Percentiles rank a stretch among this genome's conserved stretches.
These are phyloP conservation scores for Mesoclemmys tuberculata DNA, from an alignment of 2,113 vertebrate genomes.

Conservation along the genomic window DNA sequence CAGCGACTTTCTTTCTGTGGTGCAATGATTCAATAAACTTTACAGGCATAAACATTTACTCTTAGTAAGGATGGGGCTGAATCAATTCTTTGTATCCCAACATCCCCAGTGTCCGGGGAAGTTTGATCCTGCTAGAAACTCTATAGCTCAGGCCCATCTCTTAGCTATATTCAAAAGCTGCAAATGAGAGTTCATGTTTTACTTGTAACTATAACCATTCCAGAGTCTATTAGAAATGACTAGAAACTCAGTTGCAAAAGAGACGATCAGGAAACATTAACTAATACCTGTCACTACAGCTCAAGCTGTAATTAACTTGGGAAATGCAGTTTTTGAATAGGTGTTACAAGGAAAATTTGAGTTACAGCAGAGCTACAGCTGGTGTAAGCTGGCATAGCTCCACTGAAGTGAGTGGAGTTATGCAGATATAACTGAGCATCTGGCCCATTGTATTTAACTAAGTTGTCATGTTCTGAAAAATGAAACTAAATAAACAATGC, in stretches of 20 bases:
- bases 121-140: not conserved
- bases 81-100: fast-evolving
- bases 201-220: not conserved
- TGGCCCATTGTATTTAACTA: not conserved
- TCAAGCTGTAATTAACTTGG: not conserved
- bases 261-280: not conserved
- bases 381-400: not conserved
- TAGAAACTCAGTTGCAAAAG: not conserved
- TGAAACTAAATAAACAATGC: not conserved
- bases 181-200: not conserved
- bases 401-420: not conserved
- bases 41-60: not conserved
- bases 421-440: not conserved
- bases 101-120: not conserved
- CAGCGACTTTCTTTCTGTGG: not conserved
- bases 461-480: not conserved
- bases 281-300: not conserved
- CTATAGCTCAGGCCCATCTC: not conserved
- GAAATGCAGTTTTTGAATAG: not conserved
- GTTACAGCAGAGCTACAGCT: not conserved
- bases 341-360: not conserved
- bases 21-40: not conserved
- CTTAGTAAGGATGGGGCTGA: not conserved
- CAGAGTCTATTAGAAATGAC: not conserved
- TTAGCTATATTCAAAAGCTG: fast-evolving